Base-by-base conservation (phyloP, 2,113 vertebrate genomes). In the Paracanthobrama guichenoti region DNA sequence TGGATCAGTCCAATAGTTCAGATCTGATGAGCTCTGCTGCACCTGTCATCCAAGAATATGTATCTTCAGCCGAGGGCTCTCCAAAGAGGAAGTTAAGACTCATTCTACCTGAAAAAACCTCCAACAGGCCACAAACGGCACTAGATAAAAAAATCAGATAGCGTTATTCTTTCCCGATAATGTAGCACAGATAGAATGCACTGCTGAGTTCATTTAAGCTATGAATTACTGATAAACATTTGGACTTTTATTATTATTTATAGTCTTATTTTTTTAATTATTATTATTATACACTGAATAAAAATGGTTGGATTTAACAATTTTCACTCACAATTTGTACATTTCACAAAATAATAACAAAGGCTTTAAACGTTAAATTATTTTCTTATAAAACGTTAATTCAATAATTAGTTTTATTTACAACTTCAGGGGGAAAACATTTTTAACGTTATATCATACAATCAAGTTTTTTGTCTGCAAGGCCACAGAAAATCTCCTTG, bases 91-190 rank as follows among this genome's bases (percentile, higher is more conserved):
- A 93, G 84, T 89, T 94, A 69, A 90, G 87, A 53, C 88, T 95
- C 64, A 89, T 93, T 66, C 83, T 94, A 59, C 91, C 93, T 50
- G 94, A 95, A 86, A 93, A 94, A 89, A 73, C 85, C 22, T 91
- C 92, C 22, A 88, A 75, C 57, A 88, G 88, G 69, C 92, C 88
- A 9, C 84, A 88, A 35, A 89, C 92, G 0, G 87, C 91, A 55
- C 90, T 93, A 4, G 91, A 95, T 84, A 93, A 87, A 88, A 95
- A 96, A 84, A 93, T 93, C 88, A 92, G 93, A 83, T 91, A 93
- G 84, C 39, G 72, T 79, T 10, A 16, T 24, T 76, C 0, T 31
- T 11, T 74, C 16, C 44, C 22, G 35, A 71, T 71, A n/a, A 71
- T 22, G 20, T 42, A 42, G 18, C 53, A 3, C 20, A 42, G 20